phyloP scores from a whole-genome alignment of 2,888 invertebrate species.

The Microplitis deprimator region DNA sequence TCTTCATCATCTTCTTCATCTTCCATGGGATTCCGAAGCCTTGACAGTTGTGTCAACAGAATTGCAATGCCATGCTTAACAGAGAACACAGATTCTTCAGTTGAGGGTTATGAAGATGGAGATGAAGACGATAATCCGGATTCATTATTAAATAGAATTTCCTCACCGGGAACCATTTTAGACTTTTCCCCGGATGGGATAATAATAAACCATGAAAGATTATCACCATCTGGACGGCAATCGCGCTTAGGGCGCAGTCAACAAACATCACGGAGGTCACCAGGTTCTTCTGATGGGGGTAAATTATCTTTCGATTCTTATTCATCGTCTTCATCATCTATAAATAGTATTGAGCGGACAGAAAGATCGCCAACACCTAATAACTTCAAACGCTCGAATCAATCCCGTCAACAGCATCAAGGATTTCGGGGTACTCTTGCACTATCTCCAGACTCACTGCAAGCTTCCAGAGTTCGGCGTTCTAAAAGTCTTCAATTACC shows the following conservation, averaged over 20 bases:
- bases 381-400: conserved; percentile 58
- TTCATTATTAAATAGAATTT: conserved; percentile 71
- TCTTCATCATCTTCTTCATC: conserved; percentile 75
- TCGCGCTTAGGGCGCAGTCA: conserved; percentile 56
- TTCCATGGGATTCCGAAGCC: conserved; percentile 77
- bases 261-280: conserved; percentile 62
- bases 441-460: conserved; percentile 63
- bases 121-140: conserved; percentile 73
- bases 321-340: conserved; percentile 60
- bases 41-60: conserved; percentile 75
- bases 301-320: conserved; percentile 62
- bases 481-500: conserved; percentile 78
- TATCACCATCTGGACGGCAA: conserved; percentile 59
- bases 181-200: conserved; percentile 67
- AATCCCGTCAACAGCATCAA: conserved; percentile 59
- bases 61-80: conserved; percentile 73
- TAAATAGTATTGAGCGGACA: conserved; percentile 62
- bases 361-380: conserved; percentile 65
- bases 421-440: conserved; percentile 55
- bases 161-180: conserved; percentile 58
- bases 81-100: conserved; percentile 75
- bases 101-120: conserved; percentile 74
- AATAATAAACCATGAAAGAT: conserved; percentile 59
- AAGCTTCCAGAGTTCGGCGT: conserved; percentile 70
- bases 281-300: conserved; percentile 65